Evolutionary conservation across 1,140 invertebrate genomes (phyloP), one percentile per base, ranked within the genome.

Genomic region (Drosophila sp.): DNA sequence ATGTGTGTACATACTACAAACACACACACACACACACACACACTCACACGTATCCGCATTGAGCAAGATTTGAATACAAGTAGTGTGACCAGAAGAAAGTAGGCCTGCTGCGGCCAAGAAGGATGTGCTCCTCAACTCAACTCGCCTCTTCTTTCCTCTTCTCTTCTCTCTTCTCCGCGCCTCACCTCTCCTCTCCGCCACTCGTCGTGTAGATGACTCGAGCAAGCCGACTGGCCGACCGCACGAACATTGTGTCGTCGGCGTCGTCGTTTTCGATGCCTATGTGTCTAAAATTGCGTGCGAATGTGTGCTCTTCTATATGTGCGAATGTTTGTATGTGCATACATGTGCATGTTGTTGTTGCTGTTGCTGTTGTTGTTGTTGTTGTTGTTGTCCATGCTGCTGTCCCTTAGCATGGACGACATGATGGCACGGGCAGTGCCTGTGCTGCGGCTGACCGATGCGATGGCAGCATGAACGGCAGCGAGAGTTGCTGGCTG

Each of bases 231-330:
- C 61, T 38, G 61, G 51, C 56, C 72, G 54, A 61, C 76, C 53
- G 72, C 83, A 87, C 82, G 76, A 87, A 74, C 50, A 74, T 74
- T 80, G 81, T 77, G 77, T 74, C 77, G 71, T 70, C 81, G 77
- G 74, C 77, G 72, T 70, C 82, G 64, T 78, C 64, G 79, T 78
- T 53, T 54, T 46, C 58, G 34, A 56, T 38, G 65, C 50, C 48
- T 63, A 64, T 79, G 64, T 77, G 48, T 65, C 34, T 41, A 40
- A 40, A 62, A 69, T 61, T 72, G 59, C 75, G 64, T 72, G 72
- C 57, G 40, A 21, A 53, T 54, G 41, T 56, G 9, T 38, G 36
- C 36, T 38, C 36, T 38, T 13, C 21, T 54, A 29, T 40, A 36
- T 61, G 11, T 46, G 64, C 29, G 43, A 56, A 41, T 50, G 13